These are phyloP conservation scores for Bombylius major DNA, from an alignment of 2,888 invertebrate genomes.

Conservation along the genomic window DNA sequence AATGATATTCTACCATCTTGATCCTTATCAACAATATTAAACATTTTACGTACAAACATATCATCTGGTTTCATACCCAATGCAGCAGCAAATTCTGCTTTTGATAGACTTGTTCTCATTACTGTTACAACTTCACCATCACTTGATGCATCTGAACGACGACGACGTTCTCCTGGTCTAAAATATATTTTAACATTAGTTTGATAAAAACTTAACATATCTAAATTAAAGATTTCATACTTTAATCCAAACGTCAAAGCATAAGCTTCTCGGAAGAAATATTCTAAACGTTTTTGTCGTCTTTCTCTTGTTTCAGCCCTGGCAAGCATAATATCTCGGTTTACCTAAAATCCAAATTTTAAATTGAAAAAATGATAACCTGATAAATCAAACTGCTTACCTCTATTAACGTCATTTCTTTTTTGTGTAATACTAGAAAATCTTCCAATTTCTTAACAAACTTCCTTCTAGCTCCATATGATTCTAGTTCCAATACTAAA, in stretches of 20 bases:
- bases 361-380: not conserved
- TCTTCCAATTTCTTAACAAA: constrained; percentile 78
- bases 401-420: constrained; percentile 60
- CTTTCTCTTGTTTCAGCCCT: constrained; percentile 89
- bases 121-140: constrained; percentile 82
- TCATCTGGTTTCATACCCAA: constrained; percentile 91
- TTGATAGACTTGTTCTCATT: constrained; percentile 84
- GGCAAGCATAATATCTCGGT: constrained; percentile 71
- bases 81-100: constrained; percentile 87
- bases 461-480: constrained; percentile 64
- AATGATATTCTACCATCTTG: constrained; percentile 88
- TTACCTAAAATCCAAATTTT: constrained; percentile 31
- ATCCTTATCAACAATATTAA: constrained; percentile 92
- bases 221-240: constrained; percentile 2
- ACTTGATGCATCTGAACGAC: constrained; percentile 55
- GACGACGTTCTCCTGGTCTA: constrained; percentile 69
- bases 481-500: constrained; percentile 81
- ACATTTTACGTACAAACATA: constrained; percentile 93
- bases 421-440: constrained; percentile 71
- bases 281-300: constrained; percentile 81
- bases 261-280: constrained; percentile 94
- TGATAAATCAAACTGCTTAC: not conserved
- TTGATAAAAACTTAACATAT: not conserved
- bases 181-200: not conserved
- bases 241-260: constrained; percentile 78